Evolutionary conservation across 1,140 invertebrate species (phyloP).

Genomic region (Drosophila insularis): DNA sequence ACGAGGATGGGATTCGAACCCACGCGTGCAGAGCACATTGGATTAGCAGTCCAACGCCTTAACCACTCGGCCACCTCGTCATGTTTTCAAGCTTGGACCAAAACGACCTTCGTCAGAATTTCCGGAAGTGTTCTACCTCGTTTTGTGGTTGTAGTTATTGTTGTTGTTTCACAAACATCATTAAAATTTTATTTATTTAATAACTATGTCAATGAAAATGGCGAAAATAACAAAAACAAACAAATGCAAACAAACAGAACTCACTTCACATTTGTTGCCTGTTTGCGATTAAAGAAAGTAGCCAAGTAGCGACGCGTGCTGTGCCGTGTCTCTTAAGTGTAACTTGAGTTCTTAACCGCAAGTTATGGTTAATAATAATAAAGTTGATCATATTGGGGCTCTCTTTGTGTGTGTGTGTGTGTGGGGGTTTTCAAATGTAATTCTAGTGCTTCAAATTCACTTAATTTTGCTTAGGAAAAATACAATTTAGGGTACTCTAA

Average conservation of each 20-base stretch:
- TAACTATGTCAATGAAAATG: constrained; percentile 64
- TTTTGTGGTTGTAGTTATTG: neutral
- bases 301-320: constrained; percentile 53
- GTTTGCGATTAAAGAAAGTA: constrained; percentile 62
- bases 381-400: neutral
- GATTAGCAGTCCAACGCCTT: constrained; percentile 94
- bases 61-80: constrained; percentile 95
- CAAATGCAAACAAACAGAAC: constrained; percentile 9
- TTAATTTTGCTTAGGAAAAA: neutral
- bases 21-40: constrained; percentile 89
- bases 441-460: neutral
- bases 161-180: neutral
- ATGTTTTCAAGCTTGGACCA: constrained; percentile 18
- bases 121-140: constrained; percentile 3
- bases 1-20: constrained; percentile 95
- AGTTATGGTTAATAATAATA: neutral
- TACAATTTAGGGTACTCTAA: neutral
- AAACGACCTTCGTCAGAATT: constrained; percentile 47
- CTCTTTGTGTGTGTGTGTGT: too few species aligned
- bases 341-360: constrained; percentile 24
- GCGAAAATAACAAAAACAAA: constrained; percentile 22
- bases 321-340: constrained; percentile 34
- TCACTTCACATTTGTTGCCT: constrained; percentile 22
- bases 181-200: constrained; percentile 29
- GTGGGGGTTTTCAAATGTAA: neutral